Evolutionary conservation across 2,888 invertebrate species (phyloP).

Genomic region (Galerucella nymphaeae): DNA sequence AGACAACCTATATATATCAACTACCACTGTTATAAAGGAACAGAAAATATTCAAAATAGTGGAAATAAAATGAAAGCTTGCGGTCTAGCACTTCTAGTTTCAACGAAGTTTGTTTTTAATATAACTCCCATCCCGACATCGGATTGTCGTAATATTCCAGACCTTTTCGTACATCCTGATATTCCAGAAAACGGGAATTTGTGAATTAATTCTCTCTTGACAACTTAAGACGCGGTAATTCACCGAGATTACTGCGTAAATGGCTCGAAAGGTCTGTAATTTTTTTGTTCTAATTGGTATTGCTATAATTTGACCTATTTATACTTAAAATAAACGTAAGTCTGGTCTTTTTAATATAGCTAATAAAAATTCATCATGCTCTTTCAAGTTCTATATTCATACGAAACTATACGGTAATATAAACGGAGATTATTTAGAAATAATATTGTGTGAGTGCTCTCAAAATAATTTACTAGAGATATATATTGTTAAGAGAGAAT

Average conservation of each 20-base stretch:
- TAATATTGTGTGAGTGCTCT: neutral
- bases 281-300: too few relatives aligned
- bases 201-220: slow-evolving; percentile 26
- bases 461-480: too few relatives aligned
- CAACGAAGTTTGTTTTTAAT: slow-evolving; percentile 10
- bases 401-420: too few relatives aligned
- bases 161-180: slow-evolving; percentile 11
- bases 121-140: neutral
- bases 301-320: neutral
- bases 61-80: neutral
- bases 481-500: slow-evolving; percentile 3
- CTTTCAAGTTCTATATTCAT: too few relatives aligned
- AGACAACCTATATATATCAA: too few relatives aligned
- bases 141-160: slow-evolving; percentile 11
- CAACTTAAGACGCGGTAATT: slow-evolving; percentile 22
- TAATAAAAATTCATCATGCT: neutral
- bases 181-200: slow-evolving; percentile 12
- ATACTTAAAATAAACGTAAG: neutral
- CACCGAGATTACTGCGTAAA: slow-evolving; percentile 16
- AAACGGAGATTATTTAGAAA: neutral
- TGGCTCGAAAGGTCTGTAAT: neutral
- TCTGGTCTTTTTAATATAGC: neutral
- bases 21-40: slow-evolving; percentile 32
- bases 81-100: slow-evolving; percentile 4
- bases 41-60: neutral